Evolutionary conservation across 2,797 vertebrate genomes (phyloP).

Genomic region (Chelon labrosus): DNA sequence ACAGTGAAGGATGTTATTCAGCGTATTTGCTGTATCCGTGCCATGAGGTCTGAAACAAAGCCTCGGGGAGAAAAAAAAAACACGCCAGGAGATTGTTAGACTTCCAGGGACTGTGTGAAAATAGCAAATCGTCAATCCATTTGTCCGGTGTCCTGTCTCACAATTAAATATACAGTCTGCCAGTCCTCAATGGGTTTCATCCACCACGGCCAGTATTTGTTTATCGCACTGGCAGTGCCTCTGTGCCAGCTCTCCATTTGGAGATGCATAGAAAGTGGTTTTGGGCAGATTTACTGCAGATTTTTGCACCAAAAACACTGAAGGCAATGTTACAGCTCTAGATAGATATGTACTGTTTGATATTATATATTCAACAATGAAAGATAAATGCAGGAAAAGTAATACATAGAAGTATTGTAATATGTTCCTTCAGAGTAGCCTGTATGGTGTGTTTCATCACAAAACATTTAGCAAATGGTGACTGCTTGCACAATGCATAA

Average conservation of each 20-base stretch:
- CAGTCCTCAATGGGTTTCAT: slow-evolving; percentile 47
- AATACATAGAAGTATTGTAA: too few species aligned
- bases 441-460: too few species aligned
- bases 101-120: slow-evolving; percentile 47
- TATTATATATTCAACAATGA: slow-evolving; percentile 32
- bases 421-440: too few species aligned
- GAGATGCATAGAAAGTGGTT: slow-evolving; percentile 56
- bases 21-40: slow-evolving; percentile 31
- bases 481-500: too few species aligned
- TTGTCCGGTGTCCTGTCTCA: slow-evolving; percentile 38
- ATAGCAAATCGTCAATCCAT: slow-evolving; percentile 56
- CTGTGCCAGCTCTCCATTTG: slow-evolving; percentile 49
- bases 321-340: slow-evolving; percentile 43
- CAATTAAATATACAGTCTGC: slow-evolving; percentile 50
- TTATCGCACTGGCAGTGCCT: slow-evolving; percentile 39
- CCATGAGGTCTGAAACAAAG: slow-evolving; percentile 42
- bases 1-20: slow-evolving; percentile 10
- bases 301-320: slow-evolving; percentile 48
- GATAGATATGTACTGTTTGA: slow-evolving; percentile 1
- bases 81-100: slow-evolving; percentile 34
- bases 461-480: too few species aligned
- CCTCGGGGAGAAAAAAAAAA: not conserved
- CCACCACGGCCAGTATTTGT: slow-evolving; percentile 56
- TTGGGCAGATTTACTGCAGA: slow-evolving; percentile 53
- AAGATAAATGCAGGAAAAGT: slow-evolving; percentile 18